Evolutionary conservation across 2,113 vertebrate genomes (phyloP).

Genomic region (human (Homo sapiens)): DNA sequence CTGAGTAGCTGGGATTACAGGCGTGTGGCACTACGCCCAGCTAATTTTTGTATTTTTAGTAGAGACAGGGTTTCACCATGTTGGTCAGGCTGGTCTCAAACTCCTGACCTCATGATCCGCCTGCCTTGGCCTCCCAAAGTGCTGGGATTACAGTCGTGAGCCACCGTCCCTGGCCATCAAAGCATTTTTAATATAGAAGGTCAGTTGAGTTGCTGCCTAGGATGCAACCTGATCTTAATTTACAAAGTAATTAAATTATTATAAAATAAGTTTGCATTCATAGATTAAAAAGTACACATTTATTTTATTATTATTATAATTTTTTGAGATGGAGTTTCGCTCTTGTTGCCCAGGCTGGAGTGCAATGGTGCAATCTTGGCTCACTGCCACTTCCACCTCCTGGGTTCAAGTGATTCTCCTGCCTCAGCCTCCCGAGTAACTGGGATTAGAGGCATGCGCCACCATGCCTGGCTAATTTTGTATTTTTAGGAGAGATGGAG

Average conservation of each 20-base stretch:
- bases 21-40: neutral
- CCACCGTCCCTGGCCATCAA: neutral
- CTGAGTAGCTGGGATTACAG: neutral
- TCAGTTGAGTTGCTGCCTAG: neutral
- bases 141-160: neutral
- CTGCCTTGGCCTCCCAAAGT: neutral
- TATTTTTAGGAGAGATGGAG: neutral
- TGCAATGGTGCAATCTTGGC: neutral
- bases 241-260: slow-evolving; percentile 2
- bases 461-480: neutral
- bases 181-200: slow-evolving; percentile 20
- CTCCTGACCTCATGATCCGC: neutral
- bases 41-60: neutral
- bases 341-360: neutral
- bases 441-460: neutral
- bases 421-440: neutral
- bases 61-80: neutral
- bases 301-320: too few species aligned
- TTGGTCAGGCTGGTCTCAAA: neutral
- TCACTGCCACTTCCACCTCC: neutral
- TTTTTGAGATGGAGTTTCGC: neutral
- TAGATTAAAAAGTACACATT: too few species aligned
- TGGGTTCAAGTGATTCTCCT: neutral
- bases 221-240: slow-evolving; percentile 27
- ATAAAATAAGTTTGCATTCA: neutral